A percentile compares a stretch with the other conserved stretches of the same genome.
phyloP scores from a whole-genome alignment of 2,888 invertebrate species.

The Stenodema calcarata region DNA sequence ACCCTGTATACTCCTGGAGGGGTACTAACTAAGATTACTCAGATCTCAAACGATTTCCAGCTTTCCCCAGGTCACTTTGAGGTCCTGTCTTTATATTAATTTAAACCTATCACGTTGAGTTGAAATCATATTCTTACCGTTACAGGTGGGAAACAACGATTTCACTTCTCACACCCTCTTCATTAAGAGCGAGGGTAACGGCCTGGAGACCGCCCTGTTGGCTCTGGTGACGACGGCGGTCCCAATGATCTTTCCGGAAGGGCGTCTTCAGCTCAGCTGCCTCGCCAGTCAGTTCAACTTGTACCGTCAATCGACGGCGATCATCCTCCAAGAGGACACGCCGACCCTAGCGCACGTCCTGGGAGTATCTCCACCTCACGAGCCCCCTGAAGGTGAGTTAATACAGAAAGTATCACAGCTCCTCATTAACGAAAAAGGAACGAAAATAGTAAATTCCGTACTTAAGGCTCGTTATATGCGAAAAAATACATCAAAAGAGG shows the following conservation, averaged over 20 bases:
- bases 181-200: constrained; percentile 51
- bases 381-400: constrained; percentile 6
- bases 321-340: constrained; percentile 58
- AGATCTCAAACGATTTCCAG: too few relatives aligned
- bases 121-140: background rate
- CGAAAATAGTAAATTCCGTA: too few relatives aligned
- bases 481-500: too few relatives aligned
- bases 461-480: too few relatives aligned
- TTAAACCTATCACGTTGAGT: too few relatives aligned
- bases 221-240: constrained; percentile 56
- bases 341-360: constrained; percentile 59
- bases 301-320: constrained; percentile 57
- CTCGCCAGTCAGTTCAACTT: constrained; percentile 58
- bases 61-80: too few relatives aligned
- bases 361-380: constrained; percentile 57
- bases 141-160: constrained; percentile 49
- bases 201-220: constrained; percentile 54
- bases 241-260: constrained; percentile 56
- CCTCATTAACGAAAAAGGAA: background rate
- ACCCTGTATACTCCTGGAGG: too few relatives aligned
- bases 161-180: constrained; percentile 48
- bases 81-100: too few relatives aligned
- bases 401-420: background rate
- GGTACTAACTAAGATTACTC: too few relatives aligned
- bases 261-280: constrained; percentile 58